These are phyloP conservation scores for Cyanoderma ruficeps DNA, from an alignment of 2,113 vertebrate species.

Conservation along the genomic window DNA sequence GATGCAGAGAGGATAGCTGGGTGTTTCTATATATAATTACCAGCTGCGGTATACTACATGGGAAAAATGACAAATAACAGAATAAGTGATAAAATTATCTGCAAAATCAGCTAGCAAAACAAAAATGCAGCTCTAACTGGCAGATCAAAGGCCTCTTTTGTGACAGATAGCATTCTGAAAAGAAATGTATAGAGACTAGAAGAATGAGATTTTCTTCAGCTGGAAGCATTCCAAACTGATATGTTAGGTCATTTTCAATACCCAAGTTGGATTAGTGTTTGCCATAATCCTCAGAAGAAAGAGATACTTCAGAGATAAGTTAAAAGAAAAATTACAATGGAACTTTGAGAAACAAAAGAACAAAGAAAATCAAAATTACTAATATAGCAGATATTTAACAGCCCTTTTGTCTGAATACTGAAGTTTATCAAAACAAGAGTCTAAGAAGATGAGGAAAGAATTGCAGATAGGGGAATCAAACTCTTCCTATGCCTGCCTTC, in stretches of 20 bases:
- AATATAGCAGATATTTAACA: conserved; percentile 24
- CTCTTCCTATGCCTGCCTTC: neutral
- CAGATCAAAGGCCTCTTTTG: conserved; percentile 28
- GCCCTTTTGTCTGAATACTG: neutral
- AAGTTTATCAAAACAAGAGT: neutral
- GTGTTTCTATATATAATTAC: neutral
- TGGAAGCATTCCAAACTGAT: conserved; percentile 54
- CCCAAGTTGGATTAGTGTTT: neutral
- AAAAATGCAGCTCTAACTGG: conserved; percentile 8
- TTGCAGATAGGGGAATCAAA: neutral
- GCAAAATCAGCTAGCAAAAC: conserved; percentile 44
- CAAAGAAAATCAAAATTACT: conserved; percentile 31
- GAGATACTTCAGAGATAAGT: conserved; percentile 30
- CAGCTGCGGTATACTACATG: neutral
- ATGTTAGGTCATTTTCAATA: conserved; percentile 49
- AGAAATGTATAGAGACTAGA: neutral
- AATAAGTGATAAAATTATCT: conserved; percentile 32
- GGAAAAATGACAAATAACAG: conserved; percentile 22
- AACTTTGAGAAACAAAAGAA: conserved; percentile 22
- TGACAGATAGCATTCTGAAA: conserved; percentile 37
- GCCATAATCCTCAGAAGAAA: conserved; percentile 40
- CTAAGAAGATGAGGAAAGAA: neutral
- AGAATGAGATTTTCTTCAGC: conserved; percentile 24
- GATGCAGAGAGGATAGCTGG: neutral
- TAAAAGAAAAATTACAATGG: conserved; percentile 30